Evolutionary conservation across 2,888 invertebrate genomes (phyloP).

Genomic region (Ormyrus pomaceus): DNA sequence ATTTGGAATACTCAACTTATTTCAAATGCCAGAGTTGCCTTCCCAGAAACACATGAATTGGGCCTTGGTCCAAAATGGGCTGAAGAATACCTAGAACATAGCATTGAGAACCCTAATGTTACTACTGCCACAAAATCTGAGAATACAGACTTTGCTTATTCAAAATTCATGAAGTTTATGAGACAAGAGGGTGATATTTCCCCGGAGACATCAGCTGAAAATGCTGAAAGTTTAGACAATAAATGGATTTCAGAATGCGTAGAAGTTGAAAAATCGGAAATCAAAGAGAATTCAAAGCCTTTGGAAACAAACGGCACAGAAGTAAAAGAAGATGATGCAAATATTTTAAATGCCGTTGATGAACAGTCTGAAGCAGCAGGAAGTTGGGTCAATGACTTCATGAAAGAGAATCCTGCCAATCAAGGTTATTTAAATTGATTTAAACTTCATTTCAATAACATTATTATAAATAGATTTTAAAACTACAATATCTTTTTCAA

Average conservation of each 20-base stretch:
- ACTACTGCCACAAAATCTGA: conserved; percentile 66
- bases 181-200: conserved; percentile 83
- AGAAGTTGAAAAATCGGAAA: conserved; percentile 60
- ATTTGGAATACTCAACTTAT: conserved; percentile 76
- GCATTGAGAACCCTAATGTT: conserved; percentile 59
- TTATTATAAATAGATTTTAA: conserved; percentile 48
- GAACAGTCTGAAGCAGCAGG: conserved; percentile 67
- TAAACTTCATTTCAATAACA: conserved; percentile 19
- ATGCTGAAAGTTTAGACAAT: conserved; percentile 74
- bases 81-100: conserved; percentile 78
- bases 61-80: conserved; percentile 80
- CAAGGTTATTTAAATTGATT: conserved; percentile 60
- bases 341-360: conserved; percentile 61
- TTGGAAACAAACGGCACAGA: conserved; percentile 74
- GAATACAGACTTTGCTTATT: conserved; percentile 85
- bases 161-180: conserved; percentile 91
- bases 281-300: conserved; percentile 38
- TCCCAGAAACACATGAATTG: conserved; percentile 72
- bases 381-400: conserved; percentile 72
- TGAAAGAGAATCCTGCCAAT: conserved; percentile 61
- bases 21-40: conserved; percentile 58
- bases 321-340: conserved; percentile 62
- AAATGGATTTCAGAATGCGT: conserved; percentile 77
- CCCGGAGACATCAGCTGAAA: conserved; percentile 75
- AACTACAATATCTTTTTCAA: conserved; percentile 56